phyloP scores from a whole-genome alignment of 1,140 invertebrate genomes.

The Drosophila nebulosa region DNA sequence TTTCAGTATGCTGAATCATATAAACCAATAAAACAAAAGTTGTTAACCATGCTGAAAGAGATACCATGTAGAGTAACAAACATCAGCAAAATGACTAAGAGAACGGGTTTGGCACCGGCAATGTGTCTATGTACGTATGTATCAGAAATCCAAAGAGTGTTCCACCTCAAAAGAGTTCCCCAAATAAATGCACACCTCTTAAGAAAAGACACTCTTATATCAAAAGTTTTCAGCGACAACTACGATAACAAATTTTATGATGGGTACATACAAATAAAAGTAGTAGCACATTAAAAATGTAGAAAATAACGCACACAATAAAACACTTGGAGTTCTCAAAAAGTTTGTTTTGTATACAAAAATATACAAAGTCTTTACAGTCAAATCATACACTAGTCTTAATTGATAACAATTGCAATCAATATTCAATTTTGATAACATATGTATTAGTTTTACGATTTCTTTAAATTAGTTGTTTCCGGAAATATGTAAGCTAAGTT shows the following conservation, averaged over 20 bases:
- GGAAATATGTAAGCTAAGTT: too few species aligned
- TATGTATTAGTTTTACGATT: too few species aligned
- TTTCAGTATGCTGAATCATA: background rate
- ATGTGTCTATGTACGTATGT: background rate
- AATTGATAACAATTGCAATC: too few species aligned
- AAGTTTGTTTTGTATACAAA: background rate
- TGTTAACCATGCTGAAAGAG: background rate
- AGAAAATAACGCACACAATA: too few species aligned
- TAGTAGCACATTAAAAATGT: too few species aligned
- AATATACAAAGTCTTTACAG: too few species aligned
- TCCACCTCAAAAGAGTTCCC: background rate
- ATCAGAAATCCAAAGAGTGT: background rate
- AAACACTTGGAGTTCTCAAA: too few species aligned
- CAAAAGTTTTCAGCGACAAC: background rate
- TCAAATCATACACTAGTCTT: too few species aligned
- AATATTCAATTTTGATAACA: too few species aligned
- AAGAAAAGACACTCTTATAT: background rate
- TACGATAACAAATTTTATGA: background rate
- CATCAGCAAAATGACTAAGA: background rate
- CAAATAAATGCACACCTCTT: background rate
- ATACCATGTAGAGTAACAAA: background rate
- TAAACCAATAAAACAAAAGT: background rate
- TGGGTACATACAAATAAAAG: background rate
- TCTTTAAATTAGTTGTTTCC: too few species aligned
- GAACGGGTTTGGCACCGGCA: background rate